Evolutionary conservation across 2,888 invertebrate genomes (phyloP).

Genomic region (Phalangium opilio): DNA sequence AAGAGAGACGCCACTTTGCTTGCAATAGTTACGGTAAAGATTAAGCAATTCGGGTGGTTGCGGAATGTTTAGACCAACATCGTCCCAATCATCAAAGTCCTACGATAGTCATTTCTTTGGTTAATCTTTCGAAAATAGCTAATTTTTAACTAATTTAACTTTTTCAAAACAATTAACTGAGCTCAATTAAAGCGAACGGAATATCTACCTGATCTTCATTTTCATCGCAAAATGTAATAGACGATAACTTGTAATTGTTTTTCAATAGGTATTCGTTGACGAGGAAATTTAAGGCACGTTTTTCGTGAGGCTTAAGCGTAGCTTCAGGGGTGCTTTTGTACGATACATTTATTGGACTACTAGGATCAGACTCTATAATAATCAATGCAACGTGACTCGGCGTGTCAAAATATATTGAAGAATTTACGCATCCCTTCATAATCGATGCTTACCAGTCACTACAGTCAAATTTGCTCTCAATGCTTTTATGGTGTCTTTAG

Average conservation of each 20-base stretch:
- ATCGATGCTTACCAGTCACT: slow-evolving; percentile 24
- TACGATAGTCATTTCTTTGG: slow-evolving; percentile 29
- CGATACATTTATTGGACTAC: slow-evolving; percentile 11
- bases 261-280: slow-evolving; percentile 68
- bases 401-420: neutral
- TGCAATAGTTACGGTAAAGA: slow-evolving; percentile 25
- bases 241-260: slow-evolving; percentile 66
- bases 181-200: too few relatives aligned
- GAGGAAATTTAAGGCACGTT: slow-evolving; percentile 65
- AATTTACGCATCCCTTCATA: neutral
- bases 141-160: too few relatives aligned
- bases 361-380: slow-evolving; percentile 19
- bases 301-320: slow-evolving; percentile 48
- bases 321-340: slow-evolving; percentile 5
- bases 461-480: slow-evolving; percentile 60
- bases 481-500: slow-evolving; percentile 66
- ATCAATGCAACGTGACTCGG: neutral
- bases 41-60: slow-evolving; percentile 55
- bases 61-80: slow-evolving; percentile 70
- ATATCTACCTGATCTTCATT: slow-evolving; percentile 59
- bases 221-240: slow-evolving; percentile 80
- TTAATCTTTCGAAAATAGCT: too few relatives aligned
- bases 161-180: too few relatives aligned
- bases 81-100: slow-evolving; percentile 86
- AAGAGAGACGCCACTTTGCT: neutral